A percentile compares a stretch with the other conserved stretches of the same genome.
Conservation (phyloP, 2,113 vertebrate species). For the Odontesthes bonariensis region DNA sequence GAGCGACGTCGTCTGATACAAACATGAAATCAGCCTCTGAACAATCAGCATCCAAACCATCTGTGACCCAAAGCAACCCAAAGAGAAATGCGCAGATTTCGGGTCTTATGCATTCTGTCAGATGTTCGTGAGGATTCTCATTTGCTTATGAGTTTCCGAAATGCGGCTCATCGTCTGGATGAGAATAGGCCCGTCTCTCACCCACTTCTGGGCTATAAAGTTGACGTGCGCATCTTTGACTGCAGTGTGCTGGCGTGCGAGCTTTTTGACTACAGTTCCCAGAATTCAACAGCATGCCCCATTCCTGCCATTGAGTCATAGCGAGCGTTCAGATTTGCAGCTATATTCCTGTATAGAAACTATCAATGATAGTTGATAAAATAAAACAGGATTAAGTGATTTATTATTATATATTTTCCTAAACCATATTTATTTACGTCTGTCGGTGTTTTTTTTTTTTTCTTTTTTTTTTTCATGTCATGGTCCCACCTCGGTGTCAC, state of each 20-base stretch:
- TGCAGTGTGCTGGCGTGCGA: constrained; percentile 44
- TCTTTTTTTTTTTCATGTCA: too few species aligned
- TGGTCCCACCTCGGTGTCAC: too few species aligned
- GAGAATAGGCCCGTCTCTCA: not conserved
- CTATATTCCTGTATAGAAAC: too few species aligned
- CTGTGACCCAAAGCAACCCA: not conserved
- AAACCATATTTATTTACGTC: too few species aligned
- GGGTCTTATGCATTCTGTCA: not conserved
- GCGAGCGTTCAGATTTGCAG: not conserved
- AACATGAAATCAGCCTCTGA: not conserved
- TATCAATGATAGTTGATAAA: too few species aligned
- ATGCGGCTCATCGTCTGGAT: not conserved
- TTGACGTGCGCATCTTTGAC: constrained; percentile 57
- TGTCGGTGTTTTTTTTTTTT: too few species aligned
- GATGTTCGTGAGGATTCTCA: not conserved
- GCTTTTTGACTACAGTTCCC: constrained; percentile 73
- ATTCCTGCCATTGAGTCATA: not conserved
- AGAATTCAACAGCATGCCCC: constrained; percentile 51
- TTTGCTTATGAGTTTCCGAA: not conserved
- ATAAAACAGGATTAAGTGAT: too few species aligned
- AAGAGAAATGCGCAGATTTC: not conserved
- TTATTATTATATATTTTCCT: too few species aligned
- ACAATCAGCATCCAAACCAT: not conserved
- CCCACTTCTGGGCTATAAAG: constrained; percentile 20
- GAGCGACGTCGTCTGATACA: not conserved